Percentiles rank a stretch among this genome's conserved stretches.
These are phyloP conservation scores for Sandelia bainsii DNA, from an alignment of 2,797 vertebrate genomes.

Conservation along the genomic window DNA sequence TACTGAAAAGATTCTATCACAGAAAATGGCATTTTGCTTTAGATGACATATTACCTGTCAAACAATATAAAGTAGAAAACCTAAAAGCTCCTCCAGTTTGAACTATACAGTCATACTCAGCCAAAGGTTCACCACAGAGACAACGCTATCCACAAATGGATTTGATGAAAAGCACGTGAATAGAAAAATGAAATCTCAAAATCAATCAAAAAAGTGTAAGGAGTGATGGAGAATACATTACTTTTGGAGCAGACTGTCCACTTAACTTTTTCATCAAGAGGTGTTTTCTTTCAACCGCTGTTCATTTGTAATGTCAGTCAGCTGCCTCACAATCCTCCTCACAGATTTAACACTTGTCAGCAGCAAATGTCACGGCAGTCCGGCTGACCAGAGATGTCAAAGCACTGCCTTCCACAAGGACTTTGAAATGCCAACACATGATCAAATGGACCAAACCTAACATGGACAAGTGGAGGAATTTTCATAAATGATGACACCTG, in stretches of 20 bases:
- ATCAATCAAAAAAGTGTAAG: conserved; percentile 54
- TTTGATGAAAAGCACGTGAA: conserved; percentile 55
- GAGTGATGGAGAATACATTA: conserved; percentile 58
- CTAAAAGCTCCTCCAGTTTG: conserved; percentile 25
- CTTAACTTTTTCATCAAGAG: conserved; percentile 74
- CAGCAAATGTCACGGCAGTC: conserved; percentile 72
- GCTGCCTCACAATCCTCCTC: conserved; percentile 54
- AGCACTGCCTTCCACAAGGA: conserved; percentile 36
- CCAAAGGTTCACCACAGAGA: conserved; percentile 24
- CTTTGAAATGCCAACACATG: conserved; percentile 60
- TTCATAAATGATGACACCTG: conserved; percentile 54
- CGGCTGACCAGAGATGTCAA: conserved; percentile 62
- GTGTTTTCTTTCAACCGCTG: conserved; percentile 63
- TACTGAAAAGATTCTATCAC: conserved; percentile 7
- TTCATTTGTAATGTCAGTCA: conserved; percentile 77
- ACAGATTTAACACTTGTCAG: conserved; percentile 71
- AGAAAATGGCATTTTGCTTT: conserved; percentile 22
- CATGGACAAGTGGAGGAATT: conserved; percentile 23
- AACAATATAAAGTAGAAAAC: conserved; percentile 22
- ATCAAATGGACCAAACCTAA: conserved; percentile 50
- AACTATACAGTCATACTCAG: conserved; percentile 17
- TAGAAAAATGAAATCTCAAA: conserved; percentile 59
- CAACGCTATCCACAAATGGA: conserved; percentile 41
- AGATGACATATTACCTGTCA: conserved; percentile 29
- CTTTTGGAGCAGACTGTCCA: conserved; percentile 53